phyloP scores from a whole-genome alignment of 1,140 invertebrate genomes.

The Drosophila busckii region DNA sequence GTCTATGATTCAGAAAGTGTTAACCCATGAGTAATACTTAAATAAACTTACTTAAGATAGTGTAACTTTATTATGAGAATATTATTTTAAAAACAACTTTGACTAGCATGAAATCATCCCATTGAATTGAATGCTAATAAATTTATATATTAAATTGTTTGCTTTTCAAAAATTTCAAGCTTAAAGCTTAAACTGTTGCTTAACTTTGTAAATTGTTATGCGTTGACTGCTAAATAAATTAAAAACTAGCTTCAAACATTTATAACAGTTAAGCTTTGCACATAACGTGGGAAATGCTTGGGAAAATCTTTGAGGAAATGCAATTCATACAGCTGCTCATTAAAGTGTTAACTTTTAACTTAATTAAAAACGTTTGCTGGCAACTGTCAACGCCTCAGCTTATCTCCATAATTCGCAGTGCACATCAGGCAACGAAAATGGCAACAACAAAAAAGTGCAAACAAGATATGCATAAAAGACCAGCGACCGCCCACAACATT shows the following conservation, averaged over 20 bases:
- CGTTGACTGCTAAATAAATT: no score
- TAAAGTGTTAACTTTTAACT: slow-evolving; percentile 66
- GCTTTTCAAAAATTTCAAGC: no score
- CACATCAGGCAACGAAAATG: slow-evolving; percentile 41
- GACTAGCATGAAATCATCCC: no score
- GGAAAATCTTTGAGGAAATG: slow-evolving; percentile 11
- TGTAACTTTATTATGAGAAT: background rate
- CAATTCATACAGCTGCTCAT: slow-evolving; percentile 62
- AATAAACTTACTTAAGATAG: background rate
- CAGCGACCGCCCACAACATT: slow-evolving; percentile 69
- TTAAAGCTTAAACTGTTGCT: no score
- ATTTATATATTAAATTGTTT: no score
- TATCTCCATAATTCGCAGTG: slow-evolving; percentile 64
- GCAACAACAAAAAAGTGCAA: slow-evolving; percentile 23
- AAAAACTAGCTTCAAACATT: slow-evolving; percentile 1
- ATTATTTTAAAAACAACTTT: background rate
- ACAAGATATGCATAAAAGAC: slow-evolving; percentile 51
- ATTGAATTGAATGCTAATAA: no score
- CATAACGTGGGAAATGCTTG: slow-evolving; percentile 9
- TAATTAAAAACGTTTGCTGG: slow-evolving; percentile 69
- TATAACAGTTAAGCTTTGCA: slow-evolving; percentile 3
- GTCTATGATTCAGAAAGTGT: slow-evolving; percentile 15
- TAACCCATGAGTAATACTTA: background rate
- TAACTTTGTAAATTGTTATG: no score
- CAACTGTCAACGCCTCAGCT: slow-evolving; percentile 67